Evolutionary conservation across 2,797 vertebrate species (phyloP).

Genomic region (Poecilia gillii): DNA sequence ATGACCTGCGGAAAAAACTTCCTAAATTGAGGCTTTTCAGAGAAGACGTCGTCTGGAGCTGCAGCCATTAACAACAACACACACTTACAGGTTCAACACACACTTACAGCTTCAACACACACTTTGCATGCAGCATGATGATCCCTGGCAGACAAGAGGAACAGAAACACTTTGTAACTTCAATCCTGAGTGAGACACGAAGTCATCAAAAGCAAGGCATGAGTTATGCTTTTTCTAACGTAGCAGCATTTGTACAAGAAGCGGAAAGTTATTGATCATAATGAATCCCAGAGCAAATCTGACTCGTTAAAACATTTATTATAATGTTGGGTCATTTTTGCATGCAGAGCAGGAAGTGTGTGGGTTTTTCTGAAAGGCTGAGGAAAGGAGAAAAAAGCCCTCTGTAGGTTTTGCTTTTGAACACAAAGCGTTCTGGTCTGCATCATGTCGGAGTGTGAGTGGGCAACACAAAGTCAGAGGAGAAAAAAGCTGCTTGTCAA

Average conservation of each 20-base stretch:
- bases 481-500: constrained; percentile 12
- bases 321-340: constrained; percentile 32
- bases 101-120: constrained; percentile 14
- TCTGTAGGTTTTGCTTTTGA: constrained; percentile 35
- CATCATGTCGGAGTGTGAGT: constrained; percentile 35
- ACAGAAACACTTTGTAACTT: constrained; percentile 18
- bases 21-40: neutral
- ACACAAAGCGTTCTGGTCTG: constrained; percentile 27
- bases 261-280: constrained; percentile 36
- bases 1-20: neutral
- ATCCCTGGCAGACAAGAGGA: constrained; percentile 24
- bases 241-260: constrained; percentile 3
- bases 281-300: constrained; percentile 27
- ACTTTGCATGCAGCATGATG: constrained; percentile 11
- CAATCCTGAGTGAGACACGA: constrained; percentile 20
- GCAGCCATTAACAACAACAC: neutral
- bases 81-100: neutral
- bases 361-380: constrained; percentile 39
- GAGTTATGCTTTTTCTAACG: constrained; percentile 11
- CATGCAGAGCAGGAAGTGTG: constrained; percentile 29
- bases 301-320: constrained; percentile 46
- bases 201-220: constrained; percentile 10
- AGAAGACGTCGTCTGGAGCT: neutral
- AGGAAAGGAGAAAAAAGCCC: constrained; percentile 8
- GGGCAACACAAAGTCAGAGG: constrained; percentile 32